Percentiles rank a stretch among this genome's conserved stretches.
phyloP scores from a whole-genome alignment of 2,797 vertebrate species.

The Fringilla coelebs region DNA sequence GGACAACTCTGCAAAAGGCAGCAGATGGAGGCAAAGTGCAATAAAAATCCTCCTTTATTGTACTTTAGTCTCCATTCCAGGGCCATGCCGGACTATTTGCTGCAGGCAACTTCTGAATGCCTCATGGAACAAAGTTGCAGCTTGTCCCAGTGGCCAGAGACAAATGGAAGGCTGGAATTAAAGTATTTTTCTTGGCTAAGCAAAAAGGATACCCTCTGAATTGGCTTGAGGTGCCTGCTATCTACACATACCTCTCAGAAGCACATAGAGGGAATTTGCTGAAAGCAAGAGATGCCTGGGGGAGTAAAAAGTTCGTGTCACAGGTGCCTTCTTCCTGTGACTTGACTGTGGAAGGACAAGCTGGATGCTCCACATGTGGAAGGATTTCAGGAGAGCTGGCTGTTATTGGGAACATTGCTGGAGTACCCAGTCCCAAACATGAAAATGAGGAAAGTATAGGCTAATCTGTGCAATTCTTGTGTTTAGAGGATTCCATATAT shows the following conservation, averaged over 20 bases:
- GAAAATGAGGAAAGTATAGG: not conserved
- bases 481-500: not conserved
- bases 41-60: not conserved
- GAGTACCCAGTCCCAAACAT: not conserved
- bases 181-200: not conserved
- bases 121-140: not conserved
- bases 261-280: not conserved
- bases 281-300: not conserved
- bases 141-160: not conserved
- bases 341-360: not conserved
- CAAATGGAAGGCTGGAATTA: not conserved
- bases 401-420: not conserved
- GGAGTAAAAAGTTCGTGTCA: not conserved
- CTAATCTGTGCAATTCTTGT: not conserved
- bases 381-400: not conserved
- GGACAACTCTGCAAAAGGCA: not conserved
- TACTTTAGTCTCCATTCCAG: not conserved
- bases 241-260: not conserved
- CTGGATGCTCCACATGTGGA: not conserved
- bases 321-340: rapidly evolving
- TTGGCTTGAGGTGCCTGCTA: not conserved
- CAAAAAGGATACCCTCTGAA: not conserved
- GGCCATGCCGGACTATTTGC: not conserved
- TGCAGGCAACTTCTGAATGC: not conserved
- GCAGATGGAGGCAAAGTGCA: not conserved